Conservation (phyloP, 2,888 invertebrate species). For the Melipona bicolor region DNA sequence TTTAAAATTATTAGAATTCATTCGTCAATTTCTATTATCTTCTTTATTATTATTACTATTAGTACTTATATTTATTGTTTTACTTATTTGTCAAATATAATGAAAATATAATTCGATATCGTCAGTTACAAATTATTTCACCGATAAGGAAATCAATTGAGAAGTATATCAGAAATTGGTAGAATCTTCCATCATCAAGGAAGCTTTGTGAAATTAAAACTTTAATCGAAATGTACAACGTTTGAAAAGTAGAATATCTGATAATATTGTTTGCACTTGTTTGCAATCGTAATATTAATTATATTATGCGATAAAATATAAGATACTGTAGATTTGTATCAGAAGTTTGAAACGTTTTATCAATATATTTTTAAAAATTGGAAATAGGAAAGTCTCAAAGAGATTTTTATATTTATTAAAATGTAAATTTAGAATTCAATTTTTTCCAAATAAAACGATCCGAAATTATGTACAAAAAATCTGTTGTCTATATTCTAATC, state of each 20-base stretch:
- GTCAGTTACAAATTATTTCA: not conserved
- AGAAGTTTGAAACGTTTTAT: not conserved
- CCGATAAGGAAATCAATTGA: constrained; percentile 6
- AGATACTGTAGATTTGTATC: not conserved
- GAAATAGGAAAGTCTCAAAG: not conserved
- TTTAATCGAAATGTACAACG: not conserved
- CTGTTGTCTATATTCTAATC: not conserved
- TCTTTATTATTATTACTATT: not conserved
- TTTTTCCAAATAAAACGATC: not conserved
- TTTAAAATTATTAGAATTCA: not conserved
- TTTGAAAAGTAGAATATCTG: not conserved
- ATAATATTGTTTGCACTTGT: not conserved
- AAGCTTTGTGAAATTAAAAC: not conserved
- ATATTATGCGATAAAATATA: not conserved
- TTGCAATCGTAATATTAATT: not conserved
- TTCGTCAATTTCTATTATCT: not conserved
- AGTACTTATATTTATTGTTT: not conserved
- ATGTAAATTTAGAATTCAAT: not conserved
- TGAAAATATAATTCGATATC: not conserved
- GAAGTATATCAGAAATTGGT: not conserved
- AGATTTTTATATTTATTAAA: not conserved
- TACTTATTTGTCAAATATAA: not conserved
- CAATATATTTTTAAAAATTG: not conserved
- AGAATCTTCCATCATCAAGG: not conserved
- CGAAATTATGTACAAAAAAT: not conserved